Evolutionary conservation across 2,888 invertebrate species (phyloP).

Genomic region (Tolmerus cingulatus): DNA sequence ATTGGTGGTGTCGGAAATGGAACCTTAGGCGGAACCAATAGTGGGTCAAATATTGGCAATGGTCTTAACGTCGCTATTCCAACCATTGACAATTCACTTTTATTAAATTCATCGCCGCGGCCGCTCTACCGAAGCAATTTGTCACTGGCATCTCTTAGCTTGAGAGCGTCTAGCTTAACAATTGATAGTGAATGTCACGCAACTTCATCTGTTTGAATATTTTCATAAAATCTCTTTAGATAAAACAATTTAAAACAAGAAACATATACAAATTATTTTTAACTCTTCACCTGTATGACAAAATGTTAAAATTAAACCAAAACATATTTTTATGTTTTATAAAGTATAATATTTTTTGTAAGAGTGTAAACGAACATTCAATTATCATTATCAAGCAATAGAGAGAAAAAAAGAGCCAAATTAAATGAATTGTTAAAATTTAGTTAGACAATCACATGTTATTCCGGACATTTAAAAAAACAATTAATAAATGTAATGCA

Average conservation of each 20-base stretch:
- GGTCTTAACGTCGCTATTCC: constrained; percentile 31
- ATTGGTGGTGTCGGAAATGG: background rate
- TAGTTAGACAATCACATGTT: constrained; percentile 21
- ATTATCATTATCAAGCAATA: background rate
- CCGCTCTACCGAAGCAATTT: constrained; percentile 60
- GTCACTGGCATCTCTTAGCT: constrained; percentile 61
- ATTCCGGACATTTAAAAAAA: background rate
- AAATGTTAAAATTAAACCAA: too few relatives aligned
- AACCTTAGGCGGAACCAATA: background rate
- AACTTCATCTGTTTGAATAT: constrained; percentile 66
- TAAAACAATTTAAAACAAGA: background rate
- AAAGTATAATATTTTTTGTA: too few relatives aligned
- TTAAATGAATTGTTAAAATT: background rate
- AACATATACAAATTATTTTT: too few relatives aligned
- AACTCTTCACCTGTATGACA: too few relatives aligned
- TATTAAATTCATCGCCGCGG: constrained; percentile 55
- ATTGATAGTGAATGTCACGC: constrained; percentile 65
- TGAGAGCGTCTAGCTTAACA: constrained; percentile 62
- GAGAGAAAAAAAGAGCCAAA: background rate
- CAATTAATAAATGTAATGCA: background rate
- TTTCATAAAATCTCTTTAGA: background rate
- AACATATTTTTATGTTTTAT: too few relatives aligned
- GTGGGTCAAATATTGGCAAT: background rate
- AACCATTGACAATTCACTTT: constrained; percentile 53
- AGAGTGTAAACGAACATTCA: background rate